Base-by-base conservation (phyloP, 2,888 invertebrate genomes). In the Pandemis cinnamomeana region DNA sequence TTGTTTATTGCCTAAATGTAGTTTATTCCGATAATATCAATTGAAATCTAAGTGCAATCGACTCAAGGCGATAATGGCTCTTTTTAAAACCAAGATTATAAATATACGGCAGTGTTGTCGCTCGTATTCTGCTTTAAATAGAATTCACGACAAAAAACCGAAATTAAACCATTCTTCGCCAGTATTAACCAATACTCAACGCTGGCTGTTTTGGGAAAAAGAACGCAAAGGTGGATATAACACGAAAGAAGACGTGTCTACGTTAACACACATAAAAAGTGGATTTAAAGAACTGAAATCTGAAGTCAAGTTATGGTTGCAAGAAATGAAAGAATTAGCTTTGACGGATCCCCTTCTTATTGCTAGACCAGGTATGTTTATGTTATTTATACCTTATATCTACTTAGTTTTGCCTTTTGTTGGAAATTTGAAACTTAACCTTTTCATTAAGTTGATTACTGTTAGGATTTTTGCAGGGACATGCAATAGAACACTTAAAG, bases 321-420 rank as follows among this genome's bases (percentile, higher is more conserved):
- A 96, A 77, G 98, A 98, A 94, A 84, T 96, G 1, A 96, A 95
- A 79, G 96, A 97, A 73, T 90, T 94, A 71, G 85, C 96, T 11
- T 93, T 94, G 80, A 91, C 92, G 60, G 97, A 97, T 90, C 96
- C 96, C 0, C 82, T 95, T 11, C 76, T 96, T 89, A 80, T 93
- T 77, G 87, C 93, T 44, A 86, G 94, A 81, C 94, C 95, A 81
- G 96, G 96, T 92, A 85, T 83, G 44, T 60, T 44, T 70, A 11
- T 53, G 10, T 4, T 55, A 27, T 58, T 20, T 27, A 5, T 10
- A 58, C 58, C 11, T 15, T 51, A 7, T 58, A 48, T 13, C 11
- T 48, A 48, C 5, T 6, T 36, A 36, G 27, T 20, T 55, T 20
- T 2, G 55, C 20, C 7, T 55, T 20, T 55, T 55, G 20, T 20